Conservation (phyloP, 2,113 vertebrate genomes). For the Herpailurus yagouaroundi region DNA sequence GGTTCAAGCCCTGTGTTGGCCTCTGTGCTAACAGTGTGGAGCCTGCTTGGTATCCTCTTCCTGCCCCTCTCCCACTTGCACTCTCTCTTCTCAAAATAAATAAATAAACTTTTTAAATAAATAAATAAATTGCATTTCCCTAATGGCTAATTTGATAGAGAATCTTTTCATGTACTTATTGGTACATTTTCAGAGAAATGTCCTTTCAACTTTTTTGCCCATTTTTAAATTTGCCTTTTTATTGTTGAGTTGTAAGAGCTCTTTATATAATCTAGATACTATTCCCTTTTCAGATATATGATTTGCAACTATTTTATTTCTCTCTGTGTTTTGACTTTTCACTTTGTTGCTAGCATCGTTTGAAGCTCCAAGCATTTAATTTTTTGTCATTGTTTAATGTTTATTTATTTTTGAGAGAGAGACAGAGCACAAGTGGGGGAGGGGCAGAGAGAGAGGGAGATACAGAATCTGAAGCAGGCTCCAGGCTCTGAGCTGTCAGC, state of each 20-base stretch:
- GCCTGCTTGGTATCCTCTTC: too few relatives aligned
- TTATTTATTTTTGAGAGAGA: too few relatives aligned
- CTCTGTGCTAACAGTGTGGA: too few relatives aligned
- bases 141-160: not conserved
- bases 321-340: not conserved
- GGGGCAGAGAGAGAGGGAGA: too few relatives aligned
- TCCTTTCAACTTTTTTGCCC: not conserved
- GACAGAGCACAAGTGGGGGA: too few relatives aligned
- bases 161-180: conserved; percentile 28
- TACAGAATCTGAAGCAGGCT: too few relatives aligned
- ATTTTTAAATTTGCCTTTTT: conserved; percentile 51
- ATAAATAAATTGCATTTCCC: not conserved
- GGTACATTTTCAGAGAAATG: not conserved
- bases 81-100: too few relatives aligned
- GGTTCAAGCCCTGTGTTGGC: too few relatives aligned
- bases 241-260: not conserved
- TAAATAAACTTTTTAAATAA: too few relatives aligned
- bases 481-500: too few relatives aligned
- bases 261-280: not conserved
- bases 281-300: not conserved
- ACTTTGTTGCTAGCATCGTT: not conserved
- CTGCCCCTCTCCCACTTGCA: too few relatives aligned
- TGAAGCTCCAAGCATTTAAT: not conserved
- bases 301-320: conserved; percentile 17
- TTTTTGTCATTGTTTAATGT: not conserved